Evolutionary conservation across 2,797 vertebrate species (phyloP), one percentile per base, ranked within the genome.

Genomic region (Phataginus tetradactyla): DNA sequence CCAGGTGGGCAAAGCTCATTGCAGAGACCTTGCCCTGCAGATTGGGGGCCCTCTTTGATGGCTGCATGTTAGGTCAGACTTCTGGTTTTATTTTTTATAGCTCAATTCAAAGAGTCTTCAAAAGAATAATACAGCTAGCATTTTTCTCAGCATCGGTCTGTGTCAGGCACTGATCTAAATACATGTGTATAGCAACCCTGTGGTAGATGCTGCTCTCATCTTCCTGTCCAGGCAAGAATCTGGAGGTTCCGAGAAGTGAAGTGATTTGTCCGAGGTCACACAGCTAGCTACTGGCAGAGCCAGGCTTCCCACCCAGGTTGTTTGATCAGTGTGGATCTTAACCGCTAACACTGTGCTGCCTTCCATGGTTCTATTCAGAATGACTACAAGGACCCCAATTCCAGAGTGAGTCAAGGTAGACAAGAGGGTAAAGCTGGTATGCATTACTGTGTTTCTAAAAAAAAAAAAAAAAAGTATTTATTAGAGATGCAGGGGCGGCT

Each of bases 271-370:
- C 25, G 5, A 2, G 13, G 13, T 51, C 53, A 15, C 34, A n/a
- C n/a, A 64, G 39, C 34, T 11, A 39, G n/a, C 37, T 7, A 7
- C 59, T 32, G 86, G 68, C 53, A 29, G 49, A 7, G 27, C 18
- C 34, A 23, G 63, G 37, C 51, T 15, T 23, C 23, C 42, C n/a
- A 1, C 12, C 63, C 2, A 7, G 75, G 25, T 6, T 61, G 34
- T 1, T 5, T 51, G 49, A 64, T 3, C 1, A 27, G 29, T 45
- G 11, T 64, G 51, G 18, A 14, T 3, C 29, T 34, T 23, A 7
- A 4, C 29, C 11, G 3, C 71, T 0, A 0, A 23, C 2, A 45
- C 23, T 15, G 7, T 0, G 6, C 17, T 10, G 4, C 12, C 18
- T 59, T 29, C 25, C 49, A 1, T 0, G 59, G 7, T 27, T 59